Evolutionary conservation across 2,888 invertebrate genomes (phyloP).

Genomic region (Mythimna vitellina): DNA sequence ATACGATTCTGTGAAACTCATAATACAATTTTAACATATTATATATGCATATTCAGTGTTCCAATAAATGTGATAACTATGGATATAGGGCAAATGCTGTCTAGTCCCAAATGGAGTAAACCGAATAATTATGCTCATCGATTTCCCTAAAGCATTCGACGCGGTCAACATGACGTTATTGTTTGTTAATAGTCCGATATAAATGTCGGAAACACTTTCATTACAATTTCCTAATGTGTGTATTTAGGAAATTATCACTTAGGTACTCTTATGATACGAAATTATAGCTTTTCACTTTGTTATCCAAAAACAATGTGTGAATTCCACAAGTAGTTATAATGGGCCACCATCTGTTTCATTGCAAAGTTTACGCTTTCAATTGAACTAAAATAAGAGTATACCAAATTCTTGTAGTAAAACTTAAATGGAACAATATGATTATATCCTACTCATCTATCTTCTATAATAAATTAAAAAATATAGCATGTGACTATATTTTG

Average conservation of each 20-base stretch:
- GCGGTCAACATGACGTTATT: conserved; percentile 20
- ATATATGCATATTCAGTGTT: conserved; percentile 1
- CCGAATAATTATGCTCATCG: conserved; percentile 34
- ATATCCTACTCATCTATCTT: background rate
- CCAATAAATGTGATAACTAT: conserved; percentile 5
- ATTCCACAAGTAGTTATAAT: conserved; percentile 20
- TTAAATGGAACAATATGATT: background rate
- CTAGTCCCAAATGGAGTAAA: conserved; percentile 12
- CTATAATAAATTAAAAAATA: background rate
- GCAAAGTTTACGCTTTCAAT: background rate
- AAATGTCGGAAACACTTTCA: background rate
- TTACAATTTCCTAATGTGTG: background rate
- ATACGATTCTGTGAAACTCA: background rate
- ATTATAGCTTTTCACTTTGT: background rate
- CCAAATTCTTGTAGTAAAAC: background rate
- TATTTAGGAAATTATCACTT: background rate
- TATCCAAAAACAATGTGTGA: background rate
- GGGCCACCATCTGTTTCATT: conserved; percentile 2
- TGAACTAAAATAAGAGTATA: background rate
- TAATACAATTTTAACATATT: background rate
- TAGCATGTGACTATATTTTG: too few species aligned
- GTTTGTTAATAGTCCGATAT: background rate
- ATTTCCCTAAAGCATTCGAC: conserved; percentile 34
- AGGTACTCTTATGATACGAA: background rate
- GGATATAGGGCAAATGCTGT: conserved; percentile 10